Percentiles rank a stretch among this genome's conserved stretches.
Conservation (phyloP, 1,140 invertebrate species). For the Papilio dardanus region DNA sequence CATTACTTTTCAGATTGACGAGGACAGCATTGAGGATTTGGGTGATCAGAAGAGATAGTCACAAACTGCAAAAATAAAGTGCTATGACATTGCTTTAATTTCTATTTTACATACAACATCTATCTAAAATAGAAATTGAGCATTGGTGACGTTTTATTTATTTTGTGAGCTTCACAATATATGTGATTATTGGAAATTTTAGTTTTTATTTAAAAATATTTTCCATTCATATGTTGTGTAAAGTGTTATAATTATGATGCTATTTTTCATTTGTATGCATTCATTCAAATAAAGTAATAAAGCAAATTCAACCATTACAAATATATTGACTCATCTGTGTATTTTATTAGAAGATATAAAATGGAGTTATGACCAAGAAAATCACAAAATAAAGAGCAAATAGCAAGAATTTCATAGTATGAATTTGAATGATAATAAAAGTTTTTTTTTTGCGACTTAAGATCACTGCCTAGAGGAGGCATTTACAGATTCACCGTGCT, state of each 20-base stretch:
- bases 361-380: not conserved
- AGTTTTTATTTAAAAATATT: conserved; percentile 29
- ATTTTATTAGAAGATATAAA: not conserved
- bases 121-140: conserved; percentile 45
- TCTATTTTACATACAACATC: conserved; percentile 36
- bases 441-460: too few relatives aligned
- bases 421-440: too few relatives aligned
- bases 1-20: conserved; percentile 83
- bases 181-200: conserved; percentile 45
- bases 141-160: conserved; percentile 51
- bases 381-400: not conserved
- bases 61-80: conserved; percentile 38
- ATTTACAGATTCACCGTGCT: too few relatives aligned
- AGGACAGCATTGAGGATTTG: conserved; percentile 88
- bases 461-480: too few relatives aligned
- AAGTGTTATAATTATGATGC: not conserved
- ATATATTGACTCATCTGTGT: not conserved
- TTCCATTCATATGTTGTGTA: not conserved
- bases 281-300: conserved; percentile 23
- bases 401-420: too few relatives aligned
- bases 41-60: conserved; percentile 87
- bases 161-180: conserved; percentile 53
- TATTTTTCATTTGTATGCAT: not conserved
- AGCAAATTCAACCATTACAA: not conserved
- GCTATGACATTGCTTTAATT: conserved; percentile 39